Conservation (phyloP, 2,888 invertebrate genomes). For the Anticlea derivata region DNA sequence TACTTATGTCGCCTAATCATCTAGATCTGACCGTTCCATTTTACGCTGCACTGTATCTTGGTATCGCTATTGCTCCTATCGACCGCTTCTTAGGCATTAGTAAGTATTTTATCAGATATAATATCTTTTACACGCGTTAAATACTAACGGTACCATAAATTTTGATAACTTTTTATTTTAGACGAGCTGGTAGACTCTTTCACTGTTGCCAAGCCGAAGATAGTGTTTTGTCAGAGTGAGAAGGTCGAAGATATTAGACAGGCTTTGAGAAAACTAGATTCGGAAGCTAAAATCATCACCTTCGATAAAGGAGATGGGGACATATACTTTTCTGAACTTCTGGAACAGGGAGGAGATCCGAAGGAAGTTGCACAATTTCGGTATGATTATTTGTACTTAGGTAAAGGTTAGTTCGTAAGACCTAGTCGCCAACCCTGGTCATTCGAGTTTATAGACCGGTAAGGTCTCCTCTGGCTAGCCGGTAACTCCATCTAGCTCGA, state of each 20-base stretch:
- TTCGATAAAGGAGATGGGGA: slow-evolving; percentile 38
- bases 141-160: no score
- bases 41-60: slow-evolving; percentile 71
- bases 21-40: slow-evolving; percentile 68
- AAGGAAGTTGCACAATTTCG: no score
- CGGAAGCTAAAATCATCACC: slow-evolving; percentile 8
- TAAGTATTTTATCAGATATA: slow-evolving; percentile 41
- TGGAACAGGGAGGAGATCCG: no score
- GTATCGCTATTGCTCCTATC: slow-evolving; percentile 55
- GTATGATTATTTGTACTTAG: no score
- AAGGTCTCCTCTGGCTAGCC: no score
- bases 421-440: no score
- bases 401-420: no score
- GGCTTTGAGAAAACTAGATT: slow-evolving; percentile 38
- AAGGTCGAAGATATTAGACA: slow-evolving; percentile 43
- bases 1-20: slow-evolving; percentile 72
- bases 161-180: not conserved
- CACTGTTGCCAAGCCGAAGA: slow-evolving; percentile 28
- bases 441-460: no score
- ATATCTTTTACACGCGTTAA: no score
- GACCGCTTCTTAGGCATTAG: slow-evolving; percentile 53
- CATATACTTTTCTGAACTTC: not conserved
- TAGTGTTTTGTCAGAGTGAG: slow-evolving; percentile 56
- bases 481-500: no score
- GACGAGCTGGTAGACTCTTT: slow-evolving; percentile 1